A percentile compares a stretch with the other conserved stretches of the same genome.
Conservation (phyloP, 1,140 invertebrate genomes). For the Drosophila rufa region DNA sequence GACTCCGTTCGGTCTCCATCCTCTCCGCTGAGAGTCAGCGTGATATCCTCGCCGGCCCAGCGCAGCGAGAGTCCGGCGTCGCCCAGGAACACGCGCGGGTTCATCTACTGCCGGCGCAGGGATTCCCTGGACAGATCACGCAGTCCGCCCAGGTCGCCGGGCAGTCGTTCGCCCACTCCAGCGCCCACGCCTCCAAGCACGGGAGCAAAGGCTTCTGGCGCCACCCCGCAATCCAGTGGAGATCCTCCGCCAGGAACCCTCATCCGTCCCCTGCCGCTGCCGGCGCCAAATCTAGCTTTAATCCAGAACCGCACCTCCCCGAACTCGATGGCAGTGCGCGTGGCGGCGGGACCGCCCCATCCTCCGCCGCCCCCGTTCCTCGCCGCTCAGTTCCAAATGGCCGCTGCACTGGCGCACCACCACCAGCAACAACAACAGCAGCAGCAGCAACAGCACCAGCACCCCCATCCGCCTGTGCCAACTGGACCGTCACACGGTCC, state of each 20-base stretch:
- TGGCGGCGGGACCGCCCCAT: conserved; percentile 46
- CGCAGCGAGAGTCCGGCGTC: conserved; percentile 70
- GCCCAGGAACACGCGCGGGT: conserved; percentile 50
- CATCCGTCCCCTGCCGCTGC: conserved; percentile 84
- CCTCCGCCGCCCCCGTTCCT: conserved; percentile 88
- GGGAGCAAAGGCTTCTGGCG: conserved; percentile 7
- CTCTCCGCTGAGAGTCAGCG: conserved; percentile 55
- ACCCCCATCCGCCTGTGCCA: conserved; percentile 70
- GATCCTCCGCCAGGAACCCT: conserved; percentile 64
- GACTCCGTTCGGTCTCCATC: conserved; percentile 59
- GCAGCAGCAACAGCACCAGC: conserved; percentile 82
- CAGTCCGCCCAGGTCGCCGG: conserved; percentile 75
- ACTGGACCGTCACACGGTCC: conserved; percentile 78
- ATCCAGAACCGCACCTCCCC: conserved; percentile 64
- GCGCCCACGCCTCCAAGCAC: conserved; percentile 53
- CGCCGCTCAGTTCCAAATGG: conserved; percentile 89
- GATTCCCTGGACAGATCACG: conserved; percentile 76
- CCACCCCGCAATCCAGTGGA: conserved; percentile 50
- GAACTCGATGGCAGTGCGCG: conserved; percentile 72
- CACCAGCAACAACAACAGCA: conserved; percentile 77
- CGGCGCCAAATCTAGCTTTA: conserved; percentile 75
- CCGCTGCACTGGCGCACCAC: conserved; percentile 87
- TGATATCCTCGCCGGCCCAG: conserved; percentile 68
- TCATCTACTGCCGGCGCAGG: conserved; percentile 70
- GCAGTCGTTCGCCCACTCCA: conserved; percentile 59